Base-by-base conservation (phyloP, 2,888 invertebrate species). In the Drosophila atroscutellata region DNA sequence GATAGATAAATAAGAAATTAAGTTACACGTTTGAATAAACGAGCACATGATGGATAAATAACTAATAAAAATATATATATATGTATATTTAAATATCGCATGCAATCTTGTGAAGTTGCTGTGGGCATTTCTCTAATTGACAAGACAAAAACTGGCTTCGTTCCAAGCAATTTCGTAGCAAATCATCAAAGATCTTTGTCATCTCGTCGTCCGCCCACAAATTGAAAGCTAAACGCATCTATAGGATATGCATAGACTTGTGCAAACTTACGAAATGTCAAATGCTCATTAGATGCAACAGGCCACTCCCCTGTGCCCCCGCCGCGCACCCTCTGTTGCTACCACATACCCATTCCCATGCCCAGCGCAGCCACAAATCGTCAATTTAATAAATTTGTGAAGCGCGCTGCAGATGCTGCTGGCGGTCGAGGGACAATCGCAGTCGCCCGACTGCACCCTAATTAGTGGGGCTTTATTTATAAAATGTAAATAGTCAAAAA, bases 141-240 rank as follows among this genome's bases (percentile, higher is more conserved):
- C 86, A 87, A 90, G 88, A 90, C 88, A 63, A 72, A 89, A 89
- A 69, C 90, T 87, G 86, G 90, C 86, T 66, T 52, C 42, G 68
- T 68, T 90, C 86, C 86, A 87, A 90, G 56, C 71, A 75, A 81
- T 73, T 75, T 68, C 58, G 67, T 54, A 58, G 65, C 73, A 85
- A 88, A 87, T 89, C 88, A 90, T 90, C 90, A 87, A 87, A 90
- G 83, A 54, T 72, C 60, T 84, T 71, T 72, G 75, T 69, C 61
- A 45, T 64, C 56, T 74, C 55, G 65, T 65, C 70, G 62, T 75
- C 42, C 75, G 78, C 81, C 84, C 81, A 82, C 81, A 64, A 78
- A 68, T 56, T 73, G 75, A 67, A 59, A 81, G 65, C 71, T 58
- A 51, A 81, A 66, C 68, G 68, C 62, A 76, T 70, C 71, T 63